Percentiles rank a stretch among this genome's conserved stretches.
Conservation (phyloP, 92 coral and sea anemone species). For the Anthopleura xanthogrammica region DNA sequence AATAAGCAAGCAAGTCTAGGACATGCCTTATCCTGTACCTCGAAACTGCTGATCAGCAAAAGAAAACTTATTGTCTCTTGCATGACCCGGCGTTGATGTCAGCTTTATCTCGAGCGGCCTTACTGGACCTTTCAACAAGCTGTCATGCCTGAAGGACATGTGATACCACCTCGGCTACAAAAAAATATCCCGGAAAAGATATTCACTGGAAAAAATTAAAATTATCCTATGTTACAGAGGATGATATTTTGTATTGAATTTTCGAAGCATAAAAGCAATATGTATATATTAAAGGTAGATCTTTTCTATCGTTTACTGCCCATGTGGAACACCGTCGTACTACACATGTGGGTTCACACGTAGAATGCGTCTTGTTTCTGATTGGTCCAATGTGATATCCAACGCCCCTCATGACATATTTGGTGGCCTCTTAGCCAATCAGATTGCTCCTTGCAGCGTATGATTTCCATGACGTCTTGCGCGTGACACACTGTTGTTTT, state of each 20-base stretch:
- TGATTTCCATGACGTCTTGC: constrained; percentile 99
- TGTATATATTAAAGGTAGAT: not conserved
- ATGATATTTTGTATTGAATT: not conserved
- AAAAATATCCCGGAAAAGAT: constrained; percentile 1
- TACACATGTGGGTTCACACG: constrained; percentile 96
- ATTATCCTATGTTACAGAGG: not conserved
- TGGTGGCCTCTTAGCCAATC: constrained; percentile 73
- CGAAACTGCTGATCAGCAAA: constrained; percentile 45
- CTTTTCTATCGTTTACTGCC: constrained; percentile 42
- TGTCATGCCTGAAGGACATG: constrained; percentile 23
- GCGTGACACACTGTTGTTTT: constrained; percentile 99
- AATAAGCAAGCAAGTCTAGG: constrained; percentile 33
- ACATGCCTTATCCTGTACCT: constrained; percentile 43
- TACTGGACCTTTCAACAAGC: constrained; percentile 27
- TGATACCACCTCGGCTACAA: constrained; percentile 32
- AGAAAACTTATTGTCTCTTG: constrained; percentile 13
- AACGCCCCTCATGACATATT: constrained; percentile 78
- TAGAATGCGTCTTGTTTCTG: constrained; percentile 47
- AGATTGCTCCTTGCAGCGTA: constrained; percentile 52
- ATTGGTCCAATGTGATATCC: constrained; percentile 56
- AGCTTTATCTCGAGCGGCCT: constrained; percentile 15
- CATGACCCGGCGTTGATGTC: constrained; percentile 31
- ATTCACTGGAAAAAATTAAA: not conserved
- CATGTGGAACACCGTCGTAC: constrained; percentile 88
- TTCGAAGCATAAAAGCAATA: not conserved